Evolutionary conservation across 2,797 vertebrate genomes (phyloP).

Genomic region (Megalops cyprinoides): DNA sequence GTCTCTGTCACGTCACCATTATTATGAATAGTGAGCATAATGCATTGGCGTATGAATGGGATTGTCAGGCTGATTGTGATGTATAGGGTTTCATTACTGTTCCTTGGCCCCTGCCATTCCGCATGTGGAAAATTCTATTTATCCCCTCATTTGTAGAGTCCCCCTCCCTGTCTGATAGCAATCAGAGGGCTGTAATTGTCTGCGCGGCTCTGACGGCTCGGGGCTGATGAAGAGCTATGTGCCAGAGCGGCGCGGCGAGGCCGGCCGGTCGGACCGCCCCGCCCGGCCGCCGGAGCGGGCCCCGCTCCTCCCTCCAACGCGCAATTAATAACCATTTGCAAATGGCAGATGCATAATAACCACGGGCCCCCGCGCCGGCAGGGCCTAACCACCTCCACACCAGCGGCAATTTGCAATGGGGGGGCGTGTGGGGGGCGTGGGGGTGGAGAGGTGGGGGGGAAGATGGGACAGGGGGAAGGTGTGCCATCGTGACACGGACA

Average conservation of each 20-base stretch:
- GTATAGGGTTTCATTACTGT: slow-evolving; percentile 99
- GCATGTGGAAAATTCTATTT: slow-evolving; percentile 99
- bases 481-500: slow-evolving; percentile 26
- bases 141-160: slow-evolving; percentile 99
- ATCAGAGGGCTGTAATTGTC: slow-evolving; percentile 98
- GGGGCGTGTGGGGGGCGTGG: not conserved
- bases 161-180: slow-evolving; percentile 94
- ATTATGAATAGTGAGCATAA: slow-evolving; percentile 94
- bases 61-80: slow-evolving; percentile 99
- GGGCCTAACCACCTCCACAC: slow-evolving; percentile 10
- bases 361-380: slow-evolving; percentile 27
- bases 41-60: slow-evolving; percentile 94
- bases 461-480: too few relatives aligned
- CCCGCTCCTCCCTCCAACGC: slow-evolving; percentile 57
- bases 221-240: slow-evolving; percentile 99
- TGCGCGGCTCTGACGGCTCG: slow-evolving; percentile 87
- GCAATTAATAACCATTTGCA: slow-evolving; percentile 96
- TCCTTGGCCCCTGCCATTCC: slow-evolving; percentile 94
- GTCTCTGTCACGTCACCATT: slow-evolving; percentile 77
- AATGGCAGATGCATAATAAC: slow-evolving; percentile 90
- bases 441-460: not conserved
- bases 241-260: slow-evolving; percentile 68
- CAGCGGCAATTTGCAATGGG: not conserved
- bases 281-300: slow-evolving; percentile 58
- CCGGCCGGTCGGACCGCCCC: slow-evolving; percentile 55